Conservation (phyloP, 1,140 invertebrate genomes). For the Drosophila rhopaloa region DNA sequence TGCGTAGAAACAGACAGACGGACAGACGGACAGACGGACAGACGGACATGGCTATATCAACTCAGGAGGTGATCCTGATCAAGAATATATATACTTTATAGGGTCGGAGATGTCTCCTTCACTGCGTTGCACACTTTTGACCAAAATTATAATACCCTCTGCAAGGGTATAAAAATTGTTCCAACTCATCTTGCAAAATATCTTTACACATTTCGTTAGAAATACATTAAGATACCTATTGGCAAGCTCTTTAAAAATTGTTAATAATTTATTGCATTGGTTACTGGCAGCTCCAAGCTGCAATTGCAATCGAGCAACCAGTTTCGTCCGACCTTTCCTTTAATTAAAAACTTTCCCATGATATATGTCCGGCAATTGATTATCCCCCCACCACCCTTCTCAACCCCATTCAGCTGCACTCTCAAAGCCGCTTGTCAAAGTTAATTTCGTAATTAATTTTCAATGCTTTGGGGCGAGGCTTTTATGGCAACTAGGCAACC, state of each 20-base stretch:
- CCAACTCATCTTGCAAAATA: background rate
- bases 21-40: too few relatives aligned
- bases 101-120: too few relatives aligned
- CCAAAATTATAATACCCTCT: too few relatives aligned
- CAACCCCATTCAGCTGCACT: background rate
- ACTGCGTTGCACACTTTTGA: too few relatives aligned
- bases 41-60: too few relatives aligned
- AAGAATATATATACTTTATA: too few relatives aligned
- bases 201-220: background rate
- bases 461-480: constrained; percentile 66
- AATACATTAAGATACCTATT: background rate
- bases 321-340: constrained; percentile 14
- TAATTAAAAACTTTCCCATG: constrained; percentile 60
- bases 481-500: constrained; percentile 70
- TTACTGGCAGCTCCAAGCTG: background rate
- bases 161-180: too few relatives aligned
- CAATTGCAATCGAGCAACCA: constrained; percentile 2
- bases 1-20: too few relatives aligned
- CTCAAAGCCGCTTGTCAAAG: constrained; percentile 37
- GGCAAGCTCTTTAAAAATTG: background rate
- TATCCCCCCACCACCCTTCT: background rate
- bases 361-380: constrained; percentile 47
- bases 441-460: constrained; percentile 81
- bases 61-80: too few relatives aligned
- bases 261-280: background rate